Evolutionary conservation across 2,797 vertebrate genomes (phyloP).

Genomic region (Mergus octosetaceus): DNA sequence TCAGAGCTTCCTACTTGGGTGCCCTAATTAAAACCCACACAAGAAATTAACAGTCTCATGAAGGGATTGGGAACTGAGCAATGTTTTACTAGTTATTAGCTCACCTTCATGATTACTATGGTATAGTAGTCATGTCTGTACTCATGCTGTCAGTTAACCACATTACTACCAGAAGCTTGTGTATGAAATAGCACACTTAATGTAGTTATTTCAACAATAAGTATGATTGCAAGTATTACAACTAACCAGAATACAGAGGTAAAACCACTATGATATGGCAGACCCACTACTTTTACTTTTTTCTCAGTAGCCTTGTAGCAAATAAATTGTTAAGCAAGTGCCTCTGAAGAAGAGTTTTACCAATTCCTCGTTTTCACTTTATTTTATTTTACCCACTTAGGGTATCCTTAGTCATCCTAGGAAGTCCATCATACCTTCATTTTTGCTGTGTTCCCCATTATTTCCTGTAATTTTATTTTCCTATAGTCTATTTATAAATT

Average conservation of each 20-base stretch:
- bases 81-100: neutral
- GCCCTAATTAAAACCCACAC: neutral
- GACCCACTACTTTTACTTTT: neutral
- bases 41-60: neutral
- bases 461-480: conserved; percentile 30
- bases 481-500: neutral
- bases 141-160: neutral
- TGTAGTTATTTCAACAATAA: neutral
- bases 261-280: neutral
- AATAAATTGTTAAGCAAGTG: neutral
- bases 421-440: neutral
- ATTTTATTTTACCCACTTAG: neutral
- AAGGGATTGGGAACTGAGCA: neutral
- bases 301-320: neutral
- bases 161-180: neutral
- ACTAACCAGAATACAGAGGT: neutral
- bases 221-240: neutral
- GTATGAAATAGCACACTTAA: neutral
- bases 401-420: neutral
- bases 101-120: neutral
- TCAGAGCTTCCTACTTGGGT: neutral
- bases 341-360: neutral
- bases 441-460: neutral
- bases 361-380: neutral
- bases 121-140: neutral